These are phyloP conservation scores for Babylonia areolata DNA, from an alignment of 1,140 invertebrate species.

Conservation along the genomic window DNA sequence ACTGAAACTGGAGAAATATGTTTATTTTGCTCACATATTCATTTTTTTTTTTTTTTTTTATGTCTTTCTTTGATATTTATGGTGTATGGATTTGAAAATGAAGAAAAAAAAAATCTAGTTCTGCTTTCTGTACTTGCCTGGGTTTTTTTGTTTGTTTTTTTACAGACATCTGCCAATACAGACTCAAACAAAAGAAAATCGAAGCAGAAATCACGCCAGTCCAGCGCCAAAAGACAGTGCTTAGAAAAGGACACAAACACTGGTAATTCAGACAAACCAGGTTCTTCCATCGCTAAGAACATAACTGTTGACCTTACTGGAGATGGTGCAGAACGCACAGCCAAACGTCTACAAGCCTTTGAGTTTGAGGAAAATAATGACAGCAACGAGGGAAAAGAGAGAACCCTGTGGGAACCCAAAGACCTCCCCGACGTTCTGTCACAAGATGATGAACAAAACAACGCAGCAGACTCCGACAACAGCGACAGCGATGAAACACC, in stretches of 20 bases:
- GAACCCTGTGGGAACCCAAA: slow-evolving; percentile 34
- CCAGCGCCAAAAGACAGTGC: slow-evolving; percentile 12
- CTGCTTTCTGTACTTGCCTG: neutral
- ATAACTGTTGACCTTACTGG: neutral
- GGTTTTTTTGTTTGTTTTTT: neutral
- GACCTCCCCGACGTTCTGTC: slow-evolving; percentile 11
- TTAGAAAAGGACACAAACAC: neutral
- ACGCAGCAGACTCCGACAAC: neutral
- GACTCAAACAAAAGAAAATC: slow-evolving; percentile 9
- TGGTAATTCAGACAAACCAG: neutral
- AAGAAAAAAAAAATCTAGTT: too few relatives aligned
- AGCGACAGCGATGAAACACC: slow-evolving; percentile 16
- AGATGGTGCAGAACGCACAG: neutral
- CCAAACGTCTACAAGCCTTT: slow-evolving; percentile 9
- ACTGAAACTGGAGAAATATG: too few relatives aligned
- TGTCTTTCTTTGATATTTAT: too few relatives aligned
- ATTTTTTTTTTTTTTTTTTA: too few relatives aligned
- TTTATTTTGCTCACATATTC: too few relatives aligned
- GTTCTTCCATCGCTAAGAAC: neutral
- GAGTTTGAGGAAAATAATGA: slow-evolving; percentile 12
- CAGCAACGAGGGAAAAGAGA: neutral
- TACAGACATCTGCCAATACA: neutral
- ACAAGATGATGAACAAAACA: slow-evolving; percentile 12
- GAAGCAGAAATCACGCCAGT: neutral
- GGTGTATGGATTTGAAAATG: neutral